Percentiles rank a stretch among this genome's conserved stretches.
These are phyloP conservation scores for Echinometra lucunter DNA, from an alignment of 53 echinoderm and acorn worm species.

Conservation along the genomic window DNA sequence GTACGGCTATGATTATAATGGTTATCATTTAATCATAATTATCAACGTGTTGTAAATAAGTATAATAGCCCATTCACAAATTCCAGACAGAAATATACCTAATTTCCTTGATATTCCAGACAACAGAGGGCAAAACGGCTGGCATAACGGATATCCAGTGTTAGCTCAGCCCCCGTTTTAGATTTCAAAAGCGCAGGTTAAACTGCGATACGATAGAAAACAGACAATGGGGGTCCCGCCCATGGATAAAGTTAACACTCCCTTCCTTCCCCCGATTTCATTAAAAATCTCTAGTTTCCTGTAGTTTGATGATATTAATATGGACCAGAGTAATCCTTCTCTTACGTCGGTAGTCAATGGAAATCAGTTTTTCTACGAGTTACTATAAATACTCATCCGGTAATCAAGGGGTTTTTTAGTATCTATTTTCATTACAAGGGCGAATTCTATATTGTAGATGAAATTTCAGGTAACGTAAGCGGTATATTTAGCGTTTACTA, in stretches of 20 bases:
- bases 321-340: neutral
- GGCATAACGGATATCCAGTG: conserved; percentile 3
- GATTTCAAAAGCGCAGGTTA: neutral
- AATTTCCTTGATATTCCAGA: neutral
- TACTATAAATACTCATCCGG: neutral
- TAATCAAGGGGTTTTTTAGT: too few relatives aligned
- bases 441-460: neutral
- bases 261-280: neutral
- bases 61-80: too few relatives aligned
- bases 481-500: too few relatives aligned
- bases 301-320: neutral
- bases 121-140: neutral
- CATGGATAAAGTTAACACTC: neutral
- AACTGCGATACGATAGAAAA: neutral
- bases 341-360: neutral
- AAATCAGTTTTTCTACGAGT: neutral
- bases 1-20: too few relatives aligned
- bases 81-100: too few relatives aligned
- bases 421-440: neutral
- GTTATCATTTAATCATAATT: too few relatives aligned
- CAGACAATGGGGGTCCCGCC: conserved; percentile 7
- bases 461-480: too few relatives aligned
- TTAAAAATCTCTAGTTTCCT: neutral
- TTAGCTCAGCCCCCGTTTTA: conserved; percentile 7
- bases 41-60: too few relatives aligned